These are phyloP conservation scores for Pampusana beccarii DNA, from an alignment of 2,113 vertebrate genomes.

Conservation along the genomic window DNA sequence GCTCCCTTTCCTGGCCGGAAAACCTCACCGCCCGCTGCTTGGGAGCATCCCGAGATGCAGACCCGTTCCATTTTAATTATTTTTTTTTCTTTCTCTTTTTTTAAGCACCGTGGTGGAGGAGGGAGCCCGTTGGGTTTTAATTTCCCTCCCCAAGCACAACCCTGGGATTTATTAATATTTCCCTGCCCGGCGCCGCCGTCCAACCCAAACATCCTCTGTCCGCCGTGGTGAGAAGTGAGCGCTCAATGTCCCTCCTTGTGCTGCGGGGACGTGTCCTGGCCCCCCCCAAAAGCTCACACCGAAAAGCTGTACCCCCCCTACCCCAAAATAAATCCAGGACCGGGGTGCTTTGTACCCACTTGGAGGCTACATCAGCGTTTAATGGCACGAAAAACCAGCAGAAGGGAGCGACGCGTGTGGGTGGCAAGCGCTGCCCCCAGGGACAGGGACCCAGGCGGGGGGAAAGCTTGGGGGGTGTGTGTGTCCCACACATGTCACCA, in stretches of 20 bases:
- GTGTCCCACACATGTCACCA: background rate
- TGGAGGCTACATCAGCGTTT: constrained; percentile 11
- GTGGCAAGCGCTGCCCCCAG: background rate
- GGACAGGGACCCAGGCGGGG: background rate
- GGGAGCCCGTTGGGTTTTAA: background rate
- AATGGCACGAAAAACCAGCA: background rate
- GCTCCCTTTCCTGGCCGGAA: background rate
- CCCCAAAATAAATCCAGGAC: background rate
- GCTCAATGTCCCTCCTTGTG: constrained; percentile 65
- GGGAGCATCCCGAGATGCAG: background rate
- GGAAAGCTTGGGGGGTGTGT: background rate
- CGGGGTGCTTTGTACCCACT: background rate
- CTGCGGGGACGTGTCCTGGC: background rate
- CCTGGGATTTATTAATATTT: background rate
- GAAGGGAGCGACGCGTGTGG: background rate
- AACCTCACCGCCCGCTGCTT: background rate
- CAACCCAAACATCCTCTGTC: constrained; percentile 53
- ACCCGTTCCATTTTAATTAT: background rate
- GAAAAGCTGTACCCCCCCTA: background rate
- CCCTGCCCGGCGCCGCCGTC: accelerated
- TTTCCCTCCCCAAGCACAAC: background rate
- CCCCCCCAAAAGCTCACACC: background rate
- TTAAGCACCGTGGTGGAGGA: background rate
- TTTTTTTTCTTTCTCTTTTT: background rate
- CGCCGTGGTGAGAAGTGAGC: background rate